Evolutionary conservation across 2,888 invertebrate genomes (phyloP).

Genomic region (Micoletzkya japonica): DNA sequence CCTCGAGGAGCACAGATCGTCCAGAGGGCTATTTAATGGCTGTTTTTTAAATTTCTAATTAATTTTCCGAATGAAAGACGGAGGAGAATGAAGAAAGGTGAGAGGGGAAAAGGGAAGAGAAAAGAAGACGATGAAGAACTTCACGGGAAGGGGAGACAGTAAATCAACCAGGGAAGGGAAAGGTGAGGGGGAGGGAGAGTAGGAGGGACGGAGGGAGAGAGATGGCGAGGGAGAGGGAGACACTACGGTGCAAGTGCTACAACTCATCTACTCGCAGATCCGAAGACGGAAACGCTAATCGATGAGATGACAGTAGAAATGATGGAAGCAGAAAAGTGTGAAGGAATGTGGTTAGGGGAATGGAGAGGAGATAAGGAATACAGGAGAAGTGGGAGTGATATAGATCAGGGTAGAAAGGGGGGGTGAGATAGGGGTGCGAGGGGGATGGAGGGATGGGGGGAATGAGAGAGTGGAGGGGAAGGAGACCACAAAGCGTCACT

Average conservation of each 20-base stretch:
- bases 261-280: too few species aligned
- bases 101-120: slow-evolving; percentile 11
- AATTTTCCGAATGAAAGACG: too few species aligned
- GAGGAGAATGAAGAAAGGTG: background rate
- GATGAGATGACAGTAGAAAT: too few species aligned
- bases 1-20: too few species aligned
- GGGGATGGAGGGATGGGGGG: background rate
- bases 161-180: background rate
- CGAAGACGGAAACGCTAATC: too few species aligned
- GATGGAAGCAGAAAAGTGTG: background rate
- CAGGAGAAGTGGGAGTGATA: background rate
- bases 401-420: slow-evolving; percentile 5
- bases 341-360: too few species aligned
- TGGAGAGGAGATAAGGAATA: background rate
- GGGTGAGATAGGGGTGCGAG: background rate
- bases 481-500: too few species aligned
- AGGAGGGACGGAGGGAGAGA: background rate
- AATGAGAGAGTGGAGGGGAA: background rate
- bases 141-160: background rate
- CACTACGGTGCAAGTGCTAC: too few species aligned
- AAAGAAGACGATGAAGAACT: background rate
- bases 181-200: background rate
- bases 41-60: too few species aligned
- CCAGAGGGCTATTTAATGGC: too few species aligned
- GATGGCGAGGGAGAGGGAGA: background rate